Conservation (phyloP, 2,113 vertebrate genomes). For the Sturnus vulgaris region DNA sequence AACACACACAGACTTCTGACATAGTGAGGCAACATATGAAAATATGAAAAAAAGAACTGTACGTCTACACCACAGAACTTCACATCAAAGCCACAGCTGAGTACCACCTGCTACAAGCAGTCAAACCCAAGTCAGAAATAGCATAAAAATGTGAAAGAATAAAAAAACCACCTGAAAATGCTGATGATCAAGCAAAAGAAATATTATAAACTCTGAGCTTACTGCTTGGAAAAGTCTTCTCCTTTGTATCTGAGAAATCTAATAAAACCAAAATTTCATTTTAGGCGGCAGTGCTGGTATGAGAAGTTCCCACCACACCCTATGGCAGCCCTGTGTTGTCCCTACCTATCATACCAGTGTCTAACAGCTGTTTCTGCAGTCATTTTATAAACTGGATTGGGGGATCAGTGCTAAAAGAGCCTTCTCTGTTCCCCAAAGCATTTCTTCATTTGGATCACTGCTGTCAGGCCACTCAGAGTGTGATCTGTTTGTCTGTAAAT, state of each 20-base stretch:
- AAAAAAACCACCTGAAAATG: neutral
- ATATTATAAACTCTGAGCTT: neutral
- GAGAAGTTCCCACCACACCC: neutral
- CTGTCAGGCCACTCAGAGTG: neutral
- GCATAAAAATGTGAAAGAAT: neutral
- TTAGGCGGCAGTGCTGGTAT: neutral
- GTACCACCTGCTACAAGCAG: neutral
- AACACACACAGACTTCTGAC: neutral
- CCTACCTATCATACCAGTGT: neutral
- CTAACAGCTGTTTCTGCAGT: neutral
- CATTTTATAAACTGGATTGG: neutral
- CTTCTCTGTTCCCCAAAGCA: neutral
- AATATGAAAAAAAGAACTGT: neutral
- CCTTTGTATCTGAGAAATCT: neutral
- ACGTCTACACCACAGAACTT: neutral
- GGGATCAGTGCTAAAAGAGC: neutral
- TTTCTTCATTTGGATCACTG: neutral
- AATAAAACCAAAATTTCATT: neutral
- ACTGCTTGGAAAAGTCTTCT: neutral
- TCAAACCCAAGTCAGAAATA: neutral
- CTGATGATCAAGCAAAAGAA: neutral
- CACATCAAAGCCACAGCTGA: neutral
- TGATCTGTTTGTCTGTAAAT: neutral
- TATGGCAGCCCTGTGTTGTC: fast-evolving
- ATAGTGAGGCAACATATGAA: neutral